Evolutionary conservation across 2,797 vertebrate species (phyloP).

Genomic region (Channa striata): DNA sequence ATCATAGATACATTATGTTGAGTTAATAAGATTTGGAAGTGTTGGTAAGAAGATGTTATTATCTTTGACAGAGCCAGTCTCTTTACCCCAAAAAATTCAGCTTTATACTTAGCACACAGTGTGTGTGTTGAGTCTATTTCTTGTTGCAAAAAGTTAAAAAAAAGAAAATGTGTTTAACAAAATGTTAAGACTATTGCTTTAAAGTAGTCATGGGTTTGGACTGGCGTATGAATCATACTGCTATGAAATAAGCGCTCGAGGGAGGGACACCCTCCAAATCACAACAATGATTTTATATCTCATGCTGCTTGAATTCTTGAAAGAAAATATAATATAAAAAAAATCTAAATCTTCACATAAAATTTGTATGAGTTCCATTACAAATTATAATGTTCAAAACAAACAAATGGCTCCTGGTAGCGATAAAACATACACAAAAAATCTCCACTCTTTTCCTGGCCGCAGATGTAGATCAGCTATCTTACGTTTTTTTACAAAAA

Average conservation of each 20-base stretch:
- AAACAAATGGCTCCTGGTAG: conserved; percentile 64
- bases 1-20: too few species aligned
- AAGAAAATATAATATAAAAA: conserved; percentile 12
- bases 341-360: conserved; percentile 36
- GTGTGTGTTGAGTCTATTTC: background rate
- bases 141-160: conserved; percentile 1
- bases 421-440: conserved; percentile 25
- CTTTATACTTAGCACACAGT: background rate
- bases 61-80: background rate
- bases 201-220: background rate
- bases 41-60: background rate
- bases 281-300: conserved; percentile 1
- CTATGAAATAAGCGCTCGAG: conserved; percentile 15
- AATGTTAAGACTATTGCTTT: conserved; percentile 11
- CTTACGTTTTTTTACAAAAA: conserved; percentile 11
- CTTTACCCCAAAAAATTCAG: background rate
- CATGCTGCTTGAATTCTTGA: background rate
- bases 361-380: conserved; percentile 21
- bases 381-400: conserved; percentile 36
- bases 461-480: conserved; percentile 32
- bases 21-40: background rate
- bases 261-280: background rate
- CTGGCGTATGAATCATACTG: background rate
- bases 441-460: conserved; percentile 10
- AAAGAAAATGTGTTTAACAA: background rate